A percentile compares a stretch with the other conserved stretches of the same genome.
Evolutionary conservation across 2,888 invertebrate species (phyloP).

Genomic region (Amblyteles armatorius): DNA sequence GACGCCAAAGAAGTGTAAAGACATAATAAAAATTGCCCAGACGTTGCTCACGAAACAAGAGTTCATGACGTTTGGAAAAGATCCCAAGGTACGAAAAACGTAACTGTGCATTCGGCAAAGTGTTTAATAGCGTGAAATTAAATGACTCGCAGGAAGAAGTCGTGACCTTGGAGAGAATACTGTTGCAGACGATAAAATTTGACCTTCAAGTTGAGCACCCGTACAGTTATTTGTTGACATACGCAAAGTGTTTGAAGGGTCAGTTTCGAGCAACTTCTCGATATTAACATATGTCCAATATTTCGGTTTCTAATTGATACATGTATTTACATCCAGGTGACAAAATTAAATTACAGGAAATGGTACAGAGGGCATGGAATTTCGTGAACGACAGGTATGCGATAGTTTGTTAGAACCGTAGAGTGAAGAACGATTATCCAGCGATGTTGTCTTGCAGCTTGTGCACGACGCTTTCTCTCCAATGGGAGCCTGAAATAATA

Average conservation of each 20-base stretch:
- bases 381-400: constrained; percentile 97
- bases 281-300: neutral
- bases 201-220: constrained; percentile 99
- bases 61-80: constrained; percentile 96
- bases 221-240: constrained; percentile 96
- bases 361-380: constrained; percentile 99
- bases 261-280: constrained; percentile 41
- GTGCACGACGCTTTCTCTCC: constrained; percentile 97
- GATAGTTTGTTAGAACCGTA: constrained; percentile 1
- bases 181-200: constrained; percentile 99
- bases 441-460: constrained; percentile 86
- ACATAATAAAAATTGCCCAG: constrained; percentile 96
- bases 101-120: neutral
- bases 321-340: constrained; percentile 87
- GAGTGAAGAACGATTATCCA: neutral
- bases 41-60: constrained; percentile 92
- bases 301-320: no score
- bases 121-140: neutral
- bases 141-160: constrained; percentile 87
- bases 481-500: constrained; percentile 99
- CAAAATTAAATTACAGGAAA: constrained; percentile 96
- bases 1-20: constrained; percentile 99
- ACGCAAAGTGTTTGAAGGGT: constrained; percentile 96
- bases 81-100: constrained; percentile 90
- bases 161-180: constrained; percentile 97